These are phyloP conservation scores for Luperina testacea DNA, from an alignment of 2,888 invertebrate species.

Conservation along the genomic window DNA sequence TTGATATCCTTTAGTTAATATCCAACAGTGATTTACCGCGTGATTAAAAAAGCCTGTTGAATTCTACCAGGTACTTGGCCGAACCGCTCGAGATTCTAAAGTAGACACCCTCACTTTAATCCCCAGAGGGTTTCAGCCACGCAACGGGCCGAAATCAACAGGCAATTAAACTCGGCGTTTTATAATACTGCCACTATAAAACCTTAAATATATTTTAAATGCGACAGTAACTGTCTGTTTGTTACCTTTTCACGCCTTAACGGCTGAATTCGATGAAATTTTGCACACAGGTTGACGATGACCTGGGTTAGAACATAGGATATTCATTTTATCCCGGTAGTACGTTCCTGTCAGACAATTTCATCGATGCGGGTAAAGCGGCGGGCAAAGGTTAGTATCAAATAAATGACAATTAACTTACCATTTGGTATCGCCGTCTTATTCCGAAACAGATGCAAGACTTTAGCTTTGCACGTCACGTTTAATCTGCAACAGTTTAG, in stretches of 20 bases:
- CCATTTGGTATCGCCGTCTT: constrained; percentile 84
- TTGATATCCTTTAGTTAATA: no score
- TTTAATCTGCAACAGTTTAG: constrained; percentile 86
- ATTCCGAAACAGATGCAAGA: constrained; percentile 91
- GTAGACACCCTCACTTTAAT: no score
- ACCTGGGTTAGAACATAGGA: not conserved
- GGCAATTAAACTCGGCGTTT: no score
- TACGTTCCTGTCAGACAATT: not conserved
- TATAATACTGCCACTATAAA: no score
- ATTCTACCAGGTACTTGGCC: no score
- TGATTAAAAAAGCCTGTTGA: no score
- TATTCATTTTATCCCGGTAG: not conserved
- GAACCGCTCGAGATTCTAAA: no score
- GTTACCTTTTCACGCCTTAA: not conserved
- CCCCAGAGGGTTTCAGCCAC: no score
- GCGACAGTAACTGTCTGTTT: not conserved
- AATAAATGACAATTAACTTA: constrained; percentile 71
- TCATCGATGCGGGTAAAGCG: not conserved
- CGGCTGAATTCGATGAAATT: not conserved
- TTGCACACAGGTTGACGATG: not conserved
- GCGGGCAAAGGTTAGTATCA: not conserved
- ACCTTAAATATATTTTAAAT: not conserved
- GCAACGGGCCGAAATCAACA: no score
- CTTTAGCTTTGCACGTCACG: constrained; percentile 92
- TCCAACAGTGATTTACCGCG: no score